Evolutionary conservation across 2,113 vertebrate genomes (phyloP).

Genomic region (Odocoileus hemionus): DNA sequence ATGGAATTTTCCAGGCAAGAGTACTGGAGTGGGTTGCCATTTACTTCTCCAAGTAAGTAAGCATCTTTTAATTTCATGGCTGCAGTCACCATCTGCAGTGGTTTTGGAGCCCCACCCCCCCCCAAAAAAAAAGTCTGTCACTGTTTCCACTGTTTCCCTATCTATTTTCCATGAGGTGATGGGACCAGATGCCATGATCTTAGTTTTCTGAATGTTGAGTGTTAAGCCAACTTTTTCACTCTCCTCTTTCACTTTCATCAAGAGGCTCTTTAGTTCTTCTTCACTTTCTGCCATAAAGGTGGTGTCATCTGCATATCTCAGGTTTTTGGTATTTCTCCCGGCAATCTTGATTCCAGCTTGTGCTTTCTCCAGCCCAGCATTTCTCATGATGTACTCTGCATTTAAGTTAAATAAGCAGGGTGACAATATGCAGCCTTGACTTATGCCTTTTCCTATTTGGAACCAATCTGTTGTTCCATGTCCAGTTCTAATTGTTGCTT

Average conservation of each 20-base stretch:
- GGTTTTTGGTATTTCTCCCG: not conserved
- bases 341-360: not conserved
- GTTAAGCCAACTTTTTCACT: not conserved
- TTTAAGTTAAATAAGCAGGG: not conserved
- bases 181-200: not conserved
- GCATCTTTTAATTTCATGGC: not conserved
- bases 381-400: not conserved
- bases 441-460: not conserved
- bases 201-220: not conserved
- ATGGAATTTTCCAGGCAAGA: not conserved
- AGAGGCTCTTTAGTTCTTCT: not conserved
- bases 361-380: not conserved
- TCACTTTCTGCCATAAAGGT: not conserved
- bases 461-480: not conserved
- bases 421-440: not conserved
- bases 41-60: not conserved
- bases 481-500: not conserved
- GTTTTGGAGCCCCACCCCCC: rapidly evolving
- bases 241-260: not conserved
- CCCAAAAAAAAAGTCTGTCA: not conserved
- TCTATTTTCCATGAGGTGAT: not conserved
- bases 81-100: not conserved
- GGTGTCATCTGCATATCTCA: not conserved
- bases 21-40: not conserved
- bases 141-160: not conserved